phyloP scores from a whole-genome alignment of 2,888 invertebrate species.

The Leptura quadrifasciata region DNA sequence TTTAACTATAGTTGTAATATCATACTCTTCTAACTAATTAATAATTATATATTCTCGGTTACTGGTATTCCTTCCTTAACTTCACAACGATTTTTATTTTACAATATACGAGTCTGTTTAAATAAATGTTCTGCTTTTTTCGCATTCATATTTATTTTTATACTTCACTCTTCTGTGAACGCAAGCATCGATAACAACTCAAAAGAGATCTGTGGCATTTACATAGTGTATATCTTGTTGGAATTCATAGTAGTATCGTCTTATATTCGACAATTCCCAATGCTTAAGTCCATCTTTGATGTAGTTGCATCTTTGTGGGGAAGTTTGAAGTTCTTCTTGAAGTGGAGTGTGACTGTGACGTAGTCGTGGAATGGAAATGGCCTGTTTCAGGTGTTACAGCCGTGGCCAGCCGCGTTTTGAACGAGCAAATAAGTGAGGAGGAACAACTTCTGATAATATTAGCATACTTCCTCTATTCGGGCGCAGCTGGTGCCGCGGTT shows the following conservation, averaged over 20 bases:
- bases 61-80: too few species aligned
- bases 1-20: too few species aligned
- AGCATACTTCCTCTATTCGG: slow-evolving; percentile 67
- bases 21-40: not conserved
- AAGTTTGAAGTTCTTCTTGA: slow-evolving; percentile 55
- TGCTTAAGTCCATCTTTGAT: slow-evolving; percentile 64
- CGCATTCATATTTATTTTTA: slow-evolving; percentile 15
- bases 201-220: slow-evolving; percentile 54
- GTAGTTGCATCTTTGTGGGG: slow-evolving; percentile 60
- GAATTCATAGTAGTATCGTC: slow-evolving; percentile 53
- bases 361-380: slow-evolving; percentile 61
- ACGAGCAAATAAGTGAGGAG: slow-evolving; percentile 64
- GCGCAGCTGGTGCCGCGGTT: slow-evolving; percentile 60
- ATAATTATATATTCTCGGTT: too few species aligned
- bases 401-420: slow-evolving; percentile 64
- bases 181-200: slow-evolving; percentile 37
- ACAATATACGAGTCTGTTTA: not conserved
- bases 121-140: not conserved
- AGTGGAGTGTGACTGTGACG: slow-evolving; percentile 47
- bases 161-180: slow-evolving; percentile 23
- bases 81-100: not conserved
- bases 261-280: slow-evolving; percentile 60
- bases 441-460: slow-evolving; percentile 68
- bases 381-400: slow-evolving; percentile 68
- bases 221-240: slow-evolving; percentile 62